These are phyloP conservation scores for Hydrolagus affinis DNA, from an alignment of 2,113 vertebrate genomes.

Conservation along the genomic window DNA sequence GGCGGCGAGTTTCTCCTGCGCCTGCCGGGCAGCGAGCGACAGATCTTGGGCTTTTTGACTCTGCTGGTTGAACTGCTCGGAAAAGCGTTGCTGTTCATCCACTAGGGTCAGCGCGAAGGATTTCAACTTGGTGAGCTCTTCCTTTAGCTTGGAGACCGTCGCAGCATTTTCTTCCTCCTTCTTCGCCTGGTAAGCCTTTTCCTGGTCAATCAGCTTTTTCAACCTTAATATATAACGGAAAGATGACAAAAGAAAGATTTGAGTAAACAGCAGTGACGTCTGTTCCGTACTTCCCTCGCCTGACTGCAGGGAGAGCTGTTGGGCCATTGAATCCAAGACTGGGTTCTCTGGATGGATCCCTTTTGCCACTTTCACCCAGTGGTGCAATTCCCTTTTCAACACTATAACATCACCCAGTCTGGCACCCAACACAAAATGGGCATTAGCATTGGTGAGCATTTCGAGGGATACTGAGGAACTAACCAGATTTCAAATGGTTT, in stretches of 20 bases:
- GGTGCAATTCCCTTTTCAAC: background rate
- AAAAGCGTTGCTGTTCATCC: constrained; percentile 85
- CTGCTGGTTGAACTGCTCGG: constrained; percentile 72
- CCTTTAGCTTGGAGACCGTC: constrained; percentile 68
- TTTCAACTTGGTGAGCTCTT: constrained; percentile 86
- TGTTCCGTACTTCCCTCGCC: too few species aligned
- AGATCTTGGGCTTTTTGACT: constrained; percentile 72
- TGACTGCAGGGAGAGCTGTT: background rate
- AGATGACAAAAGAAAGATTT: constrained; percentile 42
- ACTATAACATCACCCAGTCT: background rate
- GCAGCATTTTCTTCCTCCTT: constrained; percentile 75
- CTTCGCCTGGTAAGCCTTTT: constrained; percentile 68
- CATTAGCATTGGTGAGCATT: background rate
- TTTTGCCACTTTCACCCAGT: background rate
- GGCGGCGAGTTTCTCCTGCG: constrained; percentile 67
- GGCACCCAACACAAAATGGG: background rate
- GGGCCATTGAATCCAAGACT: background rate
- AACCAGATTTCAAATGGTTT: background rate
- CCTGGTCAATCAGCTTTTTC: constrained; percentile 82
- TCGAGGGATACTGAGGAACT: background rate
- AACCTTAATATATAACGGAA: constrained; percentile 57
- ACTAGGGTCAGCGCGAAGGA: constrained; percentile 92
- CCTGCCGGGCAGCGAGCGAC: constrained; percentile 57
- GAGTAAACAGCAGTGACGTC: constrained; percentile 12
- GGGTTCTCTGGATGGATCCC: background rate